phyloP scores from a whole-genome alignment of 2,888 invertebrate species.

The Tricholauxania praeusta region DNA sequence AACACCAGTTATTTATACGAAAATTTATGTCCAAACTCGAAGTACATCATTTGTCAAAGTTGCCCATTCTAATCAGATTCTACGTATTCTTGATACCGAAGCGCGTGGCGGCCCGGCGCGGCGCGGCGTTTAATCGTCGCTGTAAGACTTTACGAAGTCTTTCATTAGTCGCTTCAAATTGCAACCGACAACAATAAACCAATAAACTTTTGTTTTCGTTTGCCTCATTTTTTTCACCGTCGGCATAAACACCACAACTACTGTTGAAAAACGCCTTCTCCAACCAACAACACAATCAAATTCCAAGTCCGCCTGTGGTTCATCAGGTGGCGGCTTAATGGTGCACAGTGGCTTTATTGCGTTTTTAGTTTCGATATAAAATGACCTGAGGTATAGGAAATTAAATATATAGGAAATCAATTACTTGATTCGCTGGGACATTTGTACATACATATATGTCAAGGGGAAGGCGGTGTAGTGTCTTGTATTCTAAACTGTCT shows the following conservation, averaged over 20 bases:
- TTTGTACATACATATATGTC: no score
- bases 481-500: no score
- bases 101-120: not conserved
- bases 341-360: slow-evolving; percentile 5
- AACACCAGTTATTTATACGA: slow-evolving; percentile 50
- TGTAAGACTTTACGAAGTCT: no score
- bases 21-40: slow-evolving; percentile 33
- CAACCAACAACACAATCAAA: not conserved
- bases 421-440: not conserved
- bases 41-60: slow-evolving; percentile 29
- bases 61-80: slow-evolving; percentile 26
- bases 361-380: not conserved
- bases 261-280: slow-evolving; percentile 25
- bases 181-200: no score
- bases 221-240: slow-evolving; percentile 21
- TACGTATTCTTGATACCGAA: slow-evolving; percentile 17
- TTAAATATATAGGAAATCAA: not conserved
- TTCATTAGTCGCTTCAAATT: no score
- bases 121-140: not conserved
- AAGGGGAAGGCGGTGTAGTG: no score
- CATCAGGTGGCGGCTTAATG: not conserved
- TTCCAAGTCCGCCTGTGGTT: not conserved
- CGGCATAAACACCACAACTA: slow-evolving; percentile 3
- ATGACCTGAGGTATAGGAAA: not conserved
- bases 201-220: slow-evolving; percentile 24